A percentile compares a stretch with the other conserved stretches of the same genome.
Conservation (phyloP, 1,140 invertebrate genomes). For the Sitodiplosis mosellana region DNA sequence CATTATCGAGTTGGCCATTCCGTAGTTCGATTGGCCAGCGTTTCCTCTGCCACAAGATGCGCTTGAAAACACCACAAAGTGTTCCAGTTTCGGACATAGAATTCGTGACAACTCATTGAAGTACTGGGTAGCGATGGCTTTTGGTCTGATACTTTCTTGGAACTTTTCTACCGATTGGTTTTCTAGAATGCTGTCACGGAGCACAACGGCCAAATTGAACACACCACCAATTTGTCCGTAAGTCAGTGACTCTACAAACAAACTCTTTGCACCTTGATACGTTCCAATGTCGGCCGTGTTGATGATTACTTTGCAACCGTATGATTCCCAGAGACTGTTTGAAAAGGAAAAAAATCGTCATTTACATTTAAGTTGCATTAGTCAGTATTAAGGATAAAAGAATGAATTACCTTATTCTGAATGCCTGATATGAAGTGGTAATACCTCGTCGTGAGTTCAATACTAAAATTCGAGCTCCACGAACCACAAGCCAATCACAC, state of each 20-base stretch:
- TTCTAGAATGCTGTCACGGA: conserved; percentile 39
- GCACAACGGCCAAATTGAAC: conserved; percentile 62
- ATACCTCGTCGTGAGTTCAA: conserved; percentile 64
- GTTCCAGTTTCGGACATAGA: conserved; percentile 36
- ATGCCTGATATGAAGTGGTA: conserved; percentile 58
- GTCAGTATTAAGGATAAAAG: conserved; percentile 16
- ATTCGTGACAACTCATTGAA: conserved; percentile 36
- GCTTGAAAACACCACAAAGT: conserved; percentile 69
- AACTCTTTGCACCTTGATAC: conserved; percentile 32
- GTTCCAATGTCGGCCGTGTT: conserved; percentile 43
- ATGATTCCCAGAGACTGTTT: conserved; percentile 37
- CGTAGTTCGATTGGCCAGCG: conserved; percentile 77
- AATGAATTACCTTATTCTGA: conserved; percentile 39
- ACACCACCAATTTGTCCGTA: conserved; percentile 54
- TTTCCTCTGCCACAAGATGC: conserved; percentile 77
- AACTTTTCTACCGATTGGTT: conserved; percentile 41
- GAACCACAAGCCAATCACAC: conserved; percentile 63
- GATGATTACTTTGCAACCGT: conserved; percentile 40
- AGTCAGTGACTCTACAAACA: conserved; percentile 38
- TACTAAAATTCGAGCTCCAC: conserved; percentile 60
- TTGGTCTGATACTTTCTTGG: conserved; percentile 32
- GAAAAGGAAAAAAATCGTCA: conserved; percentile 5
- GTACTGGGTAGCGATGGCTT: conserved; percentile 37
- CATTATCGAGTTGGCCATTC: conserved; percentile 53
- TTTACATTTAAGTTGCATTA: background rate